Conservation (phyloP, 2,797 vertebrate species). For the Cephalopachus bancanus region DNA sequence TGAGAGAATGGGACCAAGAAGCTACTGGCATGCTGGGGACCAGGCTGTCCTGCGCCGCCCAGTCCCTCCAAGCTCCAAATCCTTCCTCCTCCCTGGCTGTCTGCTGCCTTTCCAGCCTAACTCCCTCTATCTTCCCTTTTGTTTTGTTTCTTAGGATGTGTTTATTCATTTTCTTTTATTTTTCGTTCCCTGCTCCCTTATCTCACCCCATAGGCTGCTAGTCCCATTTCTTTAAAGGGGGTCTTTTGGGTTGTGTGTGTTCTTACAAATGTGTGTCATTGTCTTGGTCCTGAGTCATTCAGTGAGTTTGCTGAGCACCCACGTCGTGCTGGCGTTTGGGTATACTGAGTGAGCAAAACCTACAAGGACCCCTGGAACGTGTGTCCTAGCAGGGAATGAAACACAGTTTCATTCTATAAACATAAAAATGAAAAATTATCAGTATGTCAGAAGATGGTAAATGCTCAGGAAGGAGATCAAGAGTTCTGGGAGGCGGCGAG, state of each 20-base stretch:
- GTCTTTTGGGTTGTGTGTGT: not conserved
- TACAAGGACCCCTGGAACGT: not conserved
- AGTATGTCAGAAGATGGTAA: not conserved
- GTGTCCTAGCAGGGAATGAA: not conserved
- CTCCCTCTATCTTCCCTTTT: not conserved
- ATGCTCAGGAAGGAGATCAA: not conserved
- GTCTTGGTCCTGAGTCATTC: not conserved
- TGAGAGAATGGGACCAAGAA: not conserved
- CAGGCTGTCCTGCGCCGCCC: not conserved
- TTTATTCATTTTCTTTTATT: not conserved
- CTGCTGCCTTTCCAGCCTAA: not conserved
- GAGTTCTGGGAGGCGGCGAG: not conserved
- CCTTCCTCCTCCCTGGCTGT: not conserved
- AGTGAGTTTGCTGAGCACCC: not conserved
- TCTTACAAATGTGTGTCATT: not conserved
- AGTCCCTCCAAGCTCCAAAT: not conserved
- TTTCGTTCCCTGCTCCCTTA: not conserved
- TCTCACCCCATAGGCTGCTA: not conserved
- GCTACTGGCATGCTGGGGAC: not conserved
- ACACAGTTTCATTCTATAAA: not conserved
- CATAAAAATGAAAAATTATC: slow-evolving; percentile 26
- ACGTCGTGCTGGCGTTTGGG: not conserved
- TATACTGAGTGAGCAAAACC: not conserved
- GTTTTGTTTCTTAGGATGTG: not conserved
- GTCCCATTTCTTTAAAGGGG: not conserved